A percentile compares a stretch with the other conserved stretches of the same genome.
Conservation (phyloP, 2,797 vertebrate species). For the Catharus ustulatus region DNA sequence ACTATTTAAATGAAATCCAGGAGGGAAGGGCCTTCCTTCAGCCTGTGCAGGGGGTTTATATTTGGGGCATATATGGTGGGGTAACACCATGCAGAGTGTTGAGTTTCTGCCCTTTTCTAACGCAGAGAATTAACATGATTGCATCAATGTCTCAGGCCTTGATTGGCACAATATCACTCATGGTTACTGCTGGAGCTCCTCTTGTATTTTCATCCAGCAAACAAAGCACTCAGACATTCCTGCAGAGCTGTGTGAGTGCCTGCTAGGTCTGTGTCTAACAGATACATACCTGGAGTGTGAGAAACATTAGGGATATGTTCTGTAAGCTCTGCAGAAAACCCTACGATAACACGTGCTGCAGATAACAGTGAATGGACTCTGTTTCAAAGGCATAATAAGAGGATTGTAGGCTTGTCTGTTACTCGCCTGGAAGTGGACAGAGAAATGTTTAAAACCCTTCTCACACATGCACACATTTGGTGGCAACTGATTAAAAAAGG, state of each 20-base stretch:
- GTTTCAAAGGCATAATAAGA: conserved; percentile 17
- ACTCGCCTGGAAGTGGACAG: conserved; percentile 43
- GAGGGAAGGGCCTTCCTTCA: not conserved
- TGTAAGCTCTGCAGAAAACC: conserved; percentile 5
- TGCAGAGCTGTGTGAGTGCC: not conserved
- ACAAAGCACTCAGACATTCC: not conserved
- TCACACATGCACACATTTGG: conserved; percentile 27
- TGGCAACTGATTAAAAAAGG: conserved; percentile 64
- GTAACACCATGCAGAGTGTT: not conserved
- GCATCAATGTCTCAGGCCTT: not conserved
- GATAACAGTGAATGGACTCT: conserved; percentile 24
- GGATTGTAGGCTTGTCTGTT: conserved; percentile 34
- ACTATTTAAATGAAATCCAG: not conserved
- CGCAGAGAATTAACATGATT: not conserved
- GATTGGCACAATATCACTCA: not conserved
- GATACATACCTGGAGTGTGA: not conserved
- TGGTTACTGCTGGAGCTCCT: not conserved
- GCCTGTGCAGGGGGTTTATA: not conserved
- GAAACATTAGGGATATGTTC: not conserved
- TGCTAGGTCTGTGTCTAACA: conserved; percentile 13
- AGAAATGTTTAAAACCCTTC: conserved; percentile 46
- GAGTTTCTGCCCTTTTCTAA: not conserved
- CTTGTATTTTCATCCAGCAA: not conserved
- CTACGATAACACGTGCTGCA: not conserved
- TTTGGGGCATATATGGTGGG: not conserved